Evolutionary conservation across 2,888 invertebrate species (phyloP).

Genomic region (Dioctria rufipes): DNA sequence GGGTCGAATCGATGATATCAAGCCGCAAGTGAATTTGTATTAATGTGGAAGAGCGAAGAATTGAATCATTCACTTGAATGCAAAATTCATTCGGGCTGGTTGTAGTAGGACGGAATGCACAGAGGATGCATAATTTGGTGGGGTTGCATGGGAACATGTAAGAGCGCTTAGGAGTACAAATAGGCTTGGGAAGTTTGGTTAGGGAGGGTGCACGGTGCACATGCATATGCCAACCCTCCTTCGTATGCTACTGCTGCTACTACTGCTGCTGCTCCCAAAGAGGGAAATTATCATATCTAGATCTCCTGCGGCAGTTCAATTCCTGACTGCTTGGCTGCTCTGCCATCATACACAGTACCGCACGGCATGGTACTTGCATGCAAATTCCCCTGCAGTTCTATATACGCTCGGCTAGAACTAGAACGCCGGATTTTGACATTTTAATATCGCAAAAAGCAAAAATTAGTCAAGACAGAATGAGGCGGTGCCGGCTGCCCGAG

Average conservation of each 20-base stretch:
- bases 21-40: conserved; percentile 38
- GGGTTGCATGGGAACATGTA: conserved; percentile 4
- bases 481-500: not conserved
- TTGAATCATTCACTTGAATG: conserved; percentile 12
- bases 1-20: conserved; percentile 44
- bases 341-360: not conserved
- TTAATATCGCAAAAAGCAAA: conserved; percentile 27
- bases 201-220: conserved; percentile 1
- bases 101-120: not conserved
- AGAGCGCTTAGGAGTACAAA: too few species aligned
- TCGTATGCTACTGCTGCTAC: not conserved
- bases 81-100: not conserved
- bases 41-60: conserved; percentile 15
- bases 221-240: not conserved
- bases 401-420: conserved; percentile 9
- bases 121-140: not conserved
- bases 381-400: conserved; percentile 12
- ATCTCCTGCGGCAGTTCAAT: conserved; percentile 17
- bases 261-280: not conserved
- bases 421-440: conserved; percentile 39
- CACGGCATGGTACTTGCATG: conserved; percentile 1
- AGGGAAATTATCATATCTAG: conserved; percentile 39
- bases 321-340: not conserved
- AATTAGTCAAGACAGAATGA: conserved; percentile 46
- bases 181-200: too few species aligned